Percentiles rank a stretch among this genome's conserved stretches.
Conservation (phyloP, 2,797 vertebrate genomes). For the Labroides dimidiatus region DNA sequence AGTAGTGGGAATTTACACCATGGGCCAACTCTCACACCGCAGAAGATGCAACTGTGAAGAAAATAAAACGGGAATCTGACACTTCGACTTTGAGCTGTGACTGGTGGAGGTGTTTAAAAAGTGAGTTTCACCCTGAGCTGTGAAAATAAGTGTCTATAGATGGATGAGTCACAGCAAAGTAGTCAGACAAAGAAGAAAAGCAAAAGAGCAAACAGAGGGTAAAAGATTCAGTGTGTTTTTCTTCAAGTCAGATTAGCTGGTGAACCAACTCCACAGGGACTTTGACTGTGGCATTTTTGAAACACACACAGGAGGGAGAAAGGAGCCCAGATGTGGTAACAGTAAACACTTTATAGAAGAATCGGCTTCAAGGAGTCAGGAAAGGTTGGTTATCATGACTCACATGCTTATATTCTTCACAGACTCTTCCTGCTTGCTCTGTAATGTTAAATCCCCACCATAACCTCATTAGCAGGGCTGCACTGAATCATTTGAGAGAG, state of each 20-base stretch:
- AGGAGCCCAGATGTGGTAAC: conserved; percentile 30
- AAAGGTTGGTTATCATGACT: conserved; percentile 19
- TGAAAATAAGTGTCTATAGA: conserved; percentile 63
- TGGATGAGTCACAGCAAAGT: conserved; percentile 66
- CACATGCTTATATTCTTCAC: conserved; percentile 4
- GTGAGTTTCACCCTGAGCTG: conserved; percentile 49
- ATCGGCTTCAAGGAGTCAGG: conserved; percentile 1
- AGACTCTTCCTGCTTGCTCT: background rate
- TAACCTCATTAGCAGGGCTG: conserved; percentile 7
- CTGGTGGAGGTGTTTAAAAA: conserved; percentile 62
- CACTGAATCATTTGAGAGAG: background rate
- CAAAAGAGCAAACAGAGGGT: conserved; percentile 54
- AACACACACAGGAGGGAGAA: conserved; percentile 31
- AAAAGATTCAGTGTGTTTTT: conserved; percentile 51
- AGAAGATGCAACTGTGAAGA: conserved; percentile 48
- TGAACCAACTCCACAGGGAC: conserved; percentile 31
- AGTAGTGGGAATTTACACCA: conserved; percentile 41
- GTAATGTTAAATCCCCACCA: conserved; percentile 2
- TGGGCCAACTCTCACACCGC: conserved; percentile 54
- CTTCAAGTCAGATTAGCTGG: conserved; percentile 46
- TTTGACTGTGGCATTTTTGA: conserved; percentile 42
- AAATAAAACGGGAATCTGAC: conserved; percentile 60
- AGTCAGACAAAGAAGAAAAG: conserved; percentile 47
- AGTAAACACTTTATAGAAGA: conserved; percentile 26
- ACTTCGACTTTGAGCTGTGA: conserved; percentile 67